phyloP scores from a whole-genome alignment of 1,140 invertebrate species.

The Eriosoma lanigerum region DNA sequence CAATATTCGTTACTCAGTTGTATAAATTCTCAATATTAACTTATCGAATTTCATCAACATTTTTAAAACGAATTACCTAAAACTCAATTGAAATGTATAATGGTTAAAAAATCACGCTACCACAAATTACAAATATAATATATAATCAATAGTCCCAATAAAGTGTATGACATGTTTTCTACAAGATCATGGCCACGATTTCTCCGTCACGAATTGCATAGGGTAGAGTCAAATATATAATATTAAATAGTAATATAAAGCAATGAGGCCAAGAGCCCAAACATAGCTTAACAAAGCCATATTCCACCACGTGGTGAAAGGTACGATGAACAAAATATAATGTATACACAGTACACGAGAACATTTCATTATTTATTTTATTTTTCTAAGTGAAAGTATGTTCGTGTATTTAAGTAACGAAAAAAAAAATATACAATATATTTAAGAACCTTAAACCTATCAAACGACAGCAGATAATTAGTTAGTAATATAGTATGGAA shows the following conservation, averaged over 20 bases:
- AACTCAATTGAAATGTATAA: no score
- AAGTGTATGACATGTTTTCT: constrained; percentile 18
- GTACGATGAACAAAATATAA: constrained; percentile 27
- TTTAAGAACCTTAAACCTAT: constrained; percentile 3
- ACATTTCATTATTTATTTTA: constrained; percentile 11
- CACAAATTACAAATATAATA: not conserved
- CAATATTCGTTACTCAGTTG: no score
- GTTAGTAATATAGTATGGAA: not conserved
- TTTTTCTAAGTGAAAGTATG: constrained; percentile 44
- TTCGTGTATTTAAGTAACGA: constrained; percentile 3
- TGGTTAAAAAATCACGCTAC: no score
- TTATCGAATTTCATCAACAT: no score
- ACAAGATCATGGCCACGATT: constrained; percentile 12
- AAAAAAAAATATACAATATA: constrained; percentile 9
- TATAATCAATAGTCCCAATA: not conserved
- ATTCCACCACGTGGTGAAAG: constrained; percentile 35
- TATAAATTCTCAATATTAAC: no score
- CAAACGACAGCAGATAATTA: not conserved
- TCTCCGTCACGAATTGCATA: not conserved
- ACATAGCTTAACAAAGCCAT: constrained; percentile 39
- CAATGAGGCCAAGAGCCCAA: constrained; percentile 29
- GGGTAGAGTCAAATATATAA: not conserved
- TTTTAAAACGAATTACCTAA: no score
- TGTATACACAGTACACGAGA: not conserved
- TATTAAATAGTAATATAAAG: not conserved